These are phyloP conservation scores for Ciconia maguari DNA, from an alignment of 2,113 vertebrate species.

Conservation along the genomic window DNA sequence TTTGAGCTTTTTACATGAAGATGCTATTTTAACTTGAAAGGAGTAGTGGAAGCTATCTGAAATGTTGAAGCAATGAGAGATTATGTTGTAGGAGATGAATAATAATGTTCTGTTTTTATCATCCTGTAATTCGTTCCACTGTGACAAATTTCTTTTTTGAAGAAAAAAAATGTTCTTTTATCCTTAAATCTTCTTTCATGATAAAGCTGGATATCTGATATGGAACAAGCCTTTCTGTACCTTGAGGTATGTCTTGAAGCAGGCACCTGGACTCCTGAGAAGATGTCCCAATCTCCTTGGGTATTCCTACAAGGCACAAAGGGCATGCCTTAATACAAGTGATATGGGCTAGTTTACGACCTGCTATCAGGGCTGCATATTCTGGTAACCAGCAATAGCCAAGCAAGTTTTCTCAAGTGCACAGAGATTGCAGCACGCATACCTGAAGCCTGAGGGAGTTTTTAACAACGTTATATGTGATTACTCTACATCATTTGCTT, in stretches of 20 bases:
- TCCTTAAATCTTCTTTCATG: not conserved
- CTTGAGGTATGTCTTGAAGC: not conserved
- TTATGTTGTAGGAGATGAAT: not conserved
- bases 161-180: not conserved
- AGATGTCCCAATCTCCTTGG: not conserved
- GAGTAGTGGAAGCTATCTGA: not conserved
- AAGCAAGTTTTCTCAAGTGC: not conserved
- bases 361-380: not conserved
- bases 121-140: not conserved
- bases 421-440: not conserved
- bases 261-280: not conserved
- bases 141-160: not conserved
- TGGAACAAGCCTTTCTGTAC: not conserved
- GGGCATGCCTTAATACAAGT: not conserved
- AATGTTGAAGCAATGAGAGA: not conserved
- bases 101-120: not conserved
- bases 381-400: not conserved
- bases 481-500: not conserved
- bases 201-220: not conserved
- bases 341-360: not conserved
- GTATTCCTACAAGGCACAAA: not conserved
- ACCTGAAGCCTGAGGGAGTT: not conserved
- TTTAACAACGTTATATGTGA: not conserved
- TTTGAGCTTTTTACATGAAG: not conserved
- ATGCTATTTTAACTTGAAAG: not conserved